Evolutionary conservation across 2,888 invertebrate species (phyloP).

Genomic region (Sarcophaga carnaria): DNA sequence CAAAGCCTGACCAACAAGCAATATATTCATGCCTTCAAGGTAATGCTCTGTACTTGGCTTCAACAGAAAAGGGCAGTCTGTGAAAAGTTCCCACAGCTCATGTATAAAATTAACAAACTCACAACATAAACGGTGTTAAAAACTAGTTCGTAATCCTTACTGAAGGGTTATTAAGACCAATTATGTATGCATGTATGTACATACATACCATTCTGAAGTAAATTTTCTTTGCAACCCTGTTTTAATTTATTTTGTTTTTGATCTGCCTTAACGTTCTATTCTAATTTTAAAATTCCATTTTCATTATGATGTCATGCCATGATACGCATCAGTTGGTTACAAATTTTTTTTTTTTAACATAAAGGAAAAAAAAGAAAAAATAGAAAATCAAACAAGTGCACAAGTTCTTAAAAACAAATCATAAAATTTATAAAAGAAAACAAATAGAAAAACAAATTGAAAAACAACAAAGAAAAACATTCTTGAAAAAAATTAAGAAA

Average conservation of each 20-base stretch:
- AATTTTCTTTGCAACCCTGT: not conserved
- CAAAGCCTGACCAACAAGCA: too few species aligned
- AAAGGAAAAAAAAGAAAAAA: not conserved
- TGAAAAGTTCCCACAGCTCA: too few species aligned
- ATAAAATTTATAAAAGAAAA: slow-evolving; percentile 17
- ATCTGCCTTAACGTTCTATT: slow-evolving; percentile 7
- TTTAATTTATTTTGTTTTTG: not conserved
- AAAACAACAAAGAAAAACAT: not conserved
- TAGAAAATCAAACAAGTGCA: slow-evolving; percentile 4
- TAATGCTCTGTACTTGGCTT: too few species aligned
- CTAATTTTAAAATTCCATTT: slow-evolving; percentile 54
- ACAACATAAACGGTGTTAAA: too few species aligned
- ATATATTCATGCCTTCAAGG: too few species aligned
- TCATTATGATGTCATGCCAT: slow-evolving; percentile 66
- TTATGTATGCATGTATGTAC: too few species aligned
- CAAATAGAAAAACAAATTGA: not conserved
- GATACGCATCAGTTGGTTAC: slow-evolving; percentile 27
- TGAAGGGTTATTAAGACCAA: too few species aligned
- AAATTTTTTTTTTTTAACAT: not conserved
- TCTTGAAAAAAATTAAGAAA: not conserved
- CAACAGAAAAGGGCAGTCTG: too few species aligned
- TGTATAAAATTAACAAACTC: too few species aligned
- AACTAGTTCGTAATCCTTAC: too few species aligned
- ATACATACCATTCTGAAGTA: too few species aligned
- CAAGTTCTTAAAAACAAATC: not conserved